These are phyloP conservation scores for Octomys mimax DNA, from an alignment of 2,797 vertebrate species.

Conservation along the genomic window DNA sequence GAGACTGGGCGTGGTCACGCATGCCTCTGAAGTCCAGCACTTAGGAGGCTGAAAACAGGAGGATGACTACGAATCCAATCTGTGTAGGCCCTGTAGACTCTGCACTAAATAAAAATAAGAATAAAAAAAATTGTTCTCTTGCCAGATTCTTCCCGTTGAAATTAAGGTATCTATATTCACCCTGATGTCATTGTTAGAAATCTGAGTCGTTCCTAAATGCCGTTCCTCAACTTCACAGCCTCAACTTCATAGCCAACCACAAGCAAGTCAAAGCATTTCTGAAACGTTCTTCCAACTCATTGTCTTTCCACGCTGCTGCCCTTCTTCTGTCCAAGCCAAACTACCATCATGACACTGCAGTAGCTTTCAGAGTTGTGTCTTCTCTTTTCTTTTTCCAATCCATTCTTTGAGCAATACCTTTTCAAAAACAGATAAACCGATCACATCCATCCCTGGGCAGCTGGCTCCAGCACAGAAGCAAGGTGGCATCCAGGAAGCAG, in stretches of 20 bases:
- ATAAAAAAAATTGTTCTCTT: neutral
- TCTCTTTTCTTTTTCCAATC: neutral
- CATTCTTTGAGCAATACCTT: neutral
- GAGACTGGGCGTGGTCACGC: too few species aligned
- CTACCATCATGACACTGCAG: neutral
- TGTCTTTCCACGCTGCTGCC: neutral
- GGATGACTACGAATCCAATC: too few species aligned
- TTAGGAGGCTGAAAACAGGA: too few species aligned
- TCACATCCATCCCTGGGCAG: neutral
- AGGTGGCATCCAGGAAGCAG: neutral
- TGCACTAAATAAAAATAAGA: too few species aligned
- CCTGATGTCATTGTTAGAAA: neutral
- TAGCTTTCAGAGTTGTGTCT: neutral
- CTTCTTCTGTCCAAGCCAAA: neutral
- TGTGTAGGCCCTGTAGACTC: too few species aligned
- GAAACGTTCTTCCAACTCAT: neutral
- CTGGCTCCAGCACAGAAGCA: neutral
- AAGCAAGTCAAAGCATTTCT: neutral
- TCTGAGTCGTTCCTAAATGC: neutral
- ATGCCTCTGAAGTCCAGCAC: too few species aligned
- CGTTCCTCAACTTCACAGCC: neutral
- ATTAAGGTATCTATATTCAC: neutral
- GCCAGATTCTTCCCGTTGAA: neutral
- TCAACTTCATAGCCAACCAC: neutral
- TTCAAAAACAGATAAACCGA: neutral